phyloP scores from a whole-genome alignment of 1,140 invertebrate genomes.

The Drosophila neocordata region DNA sequence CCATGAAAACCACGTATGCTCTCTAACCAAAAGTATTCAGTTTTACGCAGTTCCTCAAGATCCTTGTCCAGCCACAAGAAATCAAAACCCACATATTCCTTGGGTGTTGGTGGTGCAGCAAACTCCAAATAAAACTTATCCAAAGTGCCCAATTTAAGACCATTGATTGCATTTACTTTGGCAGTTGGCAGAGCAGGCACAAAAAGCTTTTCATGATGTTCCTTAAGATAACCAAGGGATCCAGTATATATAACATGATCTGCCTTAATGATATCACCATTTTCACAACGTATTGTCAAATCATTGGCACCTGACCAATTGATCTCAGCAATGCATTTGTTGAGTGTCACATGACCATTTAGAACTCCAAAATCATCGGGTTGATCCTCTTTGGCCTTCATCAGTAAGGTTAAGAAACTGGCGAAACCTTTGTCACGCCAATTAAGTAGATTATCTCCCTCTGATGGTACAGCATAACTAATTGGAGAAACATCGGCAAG shows the following conservation, averaged over 20 bases:
- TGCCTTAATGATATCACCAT: slow-evolving; percentile 85
- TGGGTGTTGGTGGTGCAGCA: slow-evolving; percentile 86
- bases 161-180: slow-evolving; percentile 86
- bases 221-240: slow-evolving; percentile 88
- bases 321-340: slow-evolving; percentile 84
- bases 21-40: slow-evolving; percentile 84
- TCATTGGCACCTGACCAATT: slow-evolving; percentile 65
- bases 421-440: slow-evolving; percentile 86
- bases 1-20: slow-evolving; percentile 87
- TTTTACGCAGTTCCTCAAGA: slow-evolving; percentile 60
- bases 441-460: slow-evolving; percentile 84
- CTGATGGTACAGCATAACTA: slow-evolving; percentile 84
- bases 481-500: slow-evolving; percentile 85
- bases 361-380: slow-evolving; percentile 53
- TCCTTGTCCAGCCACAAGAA: slow-evolving; percentile 85
- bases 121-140: slow-evolving; percentile 91
- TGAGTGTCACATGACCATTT: slow-evolving; percentile 81
- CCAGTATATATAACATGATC: slow-evolving; percentile 88
- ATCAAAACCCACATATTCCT: slow-evolving; percentile 78
- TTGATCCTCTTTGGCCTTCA: slow-evolving; percentile 57
- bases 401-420: slow-evolving; percentile 85
- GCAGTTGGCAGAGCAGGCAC: slow-evolving; percentile 84
- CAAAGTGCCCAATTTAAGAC: slow-evolving; percentile 87
- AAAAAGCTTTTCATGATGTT: slow-evolving; percentile 85
- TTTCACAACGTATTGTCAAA: slow-evolving; percentile 84